Base-by-base conservation (phyloP, 1,140 invertebrate genomes). In the Leptestheria dahalacensis region DNA sequence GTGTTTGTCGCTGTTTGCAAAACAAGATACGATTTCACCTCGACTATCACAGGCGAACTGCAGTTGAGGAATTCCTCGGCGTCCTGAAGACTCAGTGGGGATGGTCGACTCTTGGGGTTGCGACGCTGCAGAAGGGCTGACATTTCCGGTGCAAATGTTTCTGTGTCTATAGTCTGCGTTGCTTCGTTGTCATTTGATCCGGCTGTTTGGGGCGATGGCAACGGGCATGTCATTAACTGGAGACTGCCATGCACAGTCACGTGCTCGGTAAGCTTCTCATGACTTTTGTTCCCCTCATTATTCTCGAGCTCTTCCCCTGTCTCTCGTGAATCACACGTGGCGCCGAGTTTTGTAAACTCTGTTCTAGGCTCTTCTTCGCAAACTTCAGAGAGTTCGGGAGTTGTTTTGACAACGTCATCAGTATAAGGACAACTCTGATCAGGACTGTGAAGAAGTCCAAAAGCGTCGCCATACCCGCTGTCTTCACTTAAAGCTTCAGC, bases 401-500 rank as follows among this genome's bases (percentile, higher is more conserved):
- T 23, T n/a, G 6, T 49, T 10, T 50, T 28, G 49, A 12, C 28
- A 49, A 20, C 15, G 23, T 26, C 58, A 18, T 28, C 58, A 18
- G 24, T 18, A 15, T 26, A 48, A 60, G 23, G 26, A 15, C 49
- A 25, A 53, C 33, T 60, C 58, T 48, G 24, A 18, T 15, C 26
- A 20, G 58, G 33, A 15, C 33, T 41, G 33, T 26, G 53, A 0
- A 28, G 26, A 41, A 25, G 29, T 11, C 56, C 41, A 23, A 26
- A 23, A 9, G 56, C 24, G 64, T 82, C 80, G 60, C 82, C 81
- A 70, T 84, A 85, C 20, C 83, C 83, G 62, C 82, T 84, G 69
- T 85, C 83, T 66, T 85, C 82, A 64, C 82, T 84, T 46, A 85
- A 70, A 74, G 84, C 85, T 66, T 85, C 83, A 1, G 77, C 77